These are phyloP conservation scores for Maccullochella peelii DNA, from an alignment of 2,113 vertebrate genomes.

Conservation along the genomic window DNA sequence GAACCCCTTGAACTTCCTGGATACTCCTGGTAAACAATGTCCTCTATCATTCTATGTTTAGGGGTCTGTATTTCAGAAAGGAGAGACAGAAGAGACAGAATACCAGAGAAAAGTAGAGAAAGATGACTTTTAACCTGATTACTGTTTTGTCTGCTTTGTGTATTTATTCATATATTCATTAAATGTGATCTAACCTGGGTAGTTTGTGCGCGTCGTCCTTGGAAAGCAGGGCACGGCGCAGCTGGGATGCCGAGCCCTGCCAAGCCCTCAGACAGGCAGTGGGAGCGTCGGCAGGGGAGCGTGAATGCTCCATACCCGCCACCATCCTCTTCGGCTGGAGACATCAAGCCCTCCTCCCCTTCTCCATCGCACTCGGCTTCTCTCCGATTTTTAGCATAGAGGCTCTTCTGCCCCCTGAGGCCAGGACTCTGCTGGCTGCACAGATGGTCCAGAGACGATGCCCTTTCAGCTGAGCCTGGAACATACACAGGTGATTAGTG, in stretches of 20 bases:
- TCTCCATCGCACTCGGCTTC: constrained; percentile 78
- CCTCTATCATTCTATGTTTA: constrained; percentile 25
- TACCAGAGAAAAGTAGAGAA: not conserved
- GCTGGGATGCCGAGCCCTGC: constrained; percentile 85
- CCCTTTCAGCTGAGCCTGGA: constrained; percentile 86
- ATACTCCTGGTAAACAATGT: constrained; percentile 36
- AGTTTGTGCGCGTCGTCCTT: constrained; percentile 94
- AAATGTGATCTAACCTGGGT: constrained; percentile 89
- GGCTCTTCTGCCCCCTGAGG: constrained; percentile 84
- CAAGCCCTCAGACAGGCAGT: constrained; percentile 95
- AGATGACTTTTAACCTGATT: not conserved
- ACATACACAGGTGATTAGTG: constrained; percentile 59
- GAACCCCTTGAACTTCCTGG: constrained; percentile 46
- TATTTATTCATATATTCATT: not conserved
- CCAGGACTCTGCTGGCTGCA: constrained; percentile 85
- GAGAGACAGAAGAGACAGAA: not conserved
- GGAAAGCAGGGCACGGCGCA: constrained; percentile 89
- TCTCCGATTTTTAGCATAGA: constrained; percentile 85
- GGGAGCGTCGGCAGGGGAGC: constrained; percentile 95
- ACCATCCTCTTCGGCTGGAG: constrained; percentile 83
- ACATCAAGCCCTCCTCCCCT: constrained; percentile 82
- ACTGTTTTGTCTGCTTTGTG: not conserved
- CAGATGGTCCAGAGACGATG: constrained; percentile 94
- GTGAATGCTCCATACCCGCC: constrained; percentile 92
- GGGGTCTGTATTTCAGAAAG: not conserved